A percentile compares a stretch with the other conserved stretches of the same genome.
phyloP scores from a whole-genome alignment of 2,113 vertebrate genomes.

The Orcinus orca region DNA sequence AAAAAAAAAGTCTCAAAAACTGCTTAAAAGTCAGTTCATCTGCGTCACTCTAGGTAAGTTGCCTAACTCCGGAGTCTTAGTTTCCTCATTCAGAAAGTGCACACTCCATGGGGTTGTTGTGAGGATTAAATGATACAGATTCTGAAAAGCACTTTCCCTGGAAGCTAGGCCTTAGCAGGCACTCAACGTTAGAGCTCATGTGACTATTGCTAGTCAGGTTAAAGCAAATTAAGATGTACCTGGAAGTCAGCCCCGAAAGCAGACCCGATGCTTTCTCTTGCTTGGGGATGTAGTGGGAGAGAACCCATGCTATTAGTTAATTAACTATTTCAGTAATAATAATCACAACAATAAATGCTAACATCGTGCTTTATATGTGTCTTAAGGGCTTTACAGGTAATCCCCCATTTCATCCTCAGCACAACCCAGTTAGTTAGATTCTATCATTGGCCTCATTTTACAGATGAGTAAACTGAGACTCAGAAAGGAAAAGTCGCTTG shows the following conservation, averaged over 20 bases:
- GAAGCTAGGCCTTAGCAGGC: background rate
- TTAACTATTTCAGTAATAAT: background rate
- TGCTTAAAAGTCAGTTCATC: background rate
- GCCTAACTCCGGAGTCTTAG: slow-evolving; percentile 34
- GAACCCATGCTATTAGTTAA: background rate
- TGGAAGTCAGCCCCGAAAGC: background rate
- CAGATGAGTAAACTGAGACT: background rate
- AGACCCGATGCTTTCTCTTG: background rate
- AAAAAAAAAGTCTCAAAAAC: background rate
- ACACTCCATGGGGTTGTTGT: background rate
- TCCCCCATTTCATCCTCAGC: background rate
- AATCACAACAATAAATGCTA: background rate
- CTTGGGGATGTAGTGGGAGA: background rate
- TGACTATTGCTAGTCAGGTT: background rate
- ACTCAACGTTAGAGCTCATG: background rate
- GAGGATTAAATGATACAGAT: background rate
- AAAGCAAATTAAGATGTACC: background rate
- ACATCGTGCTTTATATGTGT: background rate
- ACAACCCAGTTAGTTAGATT: background rate
- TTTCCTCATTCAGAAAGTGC: slow-evolving; percentile 51
- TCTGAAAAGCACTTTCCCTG: background rate
- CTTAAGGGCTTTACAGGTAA: background rate
- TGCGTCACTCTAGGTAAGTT: slow-evolving; percentile 40
- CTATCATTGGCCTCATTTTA: background rate
- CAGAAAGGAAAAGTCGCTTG: background rate